Evolutionary conservation across 1,140 invertebrate species (phyloP).

Genomic region (Hycleus phaleratus): DNA sequence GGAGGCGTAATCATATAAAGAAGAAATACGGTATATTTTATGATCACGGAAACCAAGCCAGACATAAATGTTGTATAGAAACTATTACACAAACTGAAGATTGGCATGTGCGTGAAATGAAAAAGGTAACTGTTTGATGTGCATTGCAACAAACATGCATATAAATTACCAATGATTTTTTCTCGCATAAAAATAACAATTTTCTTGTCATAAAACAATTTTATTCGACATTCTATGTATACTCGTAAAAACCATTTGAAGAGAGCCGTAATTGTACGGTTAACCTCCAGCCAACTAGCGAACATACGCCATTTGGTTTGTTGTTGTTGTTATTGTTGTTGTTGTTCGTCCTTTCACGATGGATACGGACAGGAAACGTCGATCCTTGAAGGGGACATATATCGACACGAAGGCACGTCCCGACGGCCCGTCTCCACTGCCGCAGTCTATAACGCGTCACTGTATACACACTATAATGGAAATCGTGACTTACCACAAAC

Average conservation of each 20-base stretch:
- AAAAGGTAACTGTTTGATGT: neutral
- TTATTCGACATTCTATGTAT: constrained; percentile 20
- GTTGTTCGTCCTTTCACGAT: too few species aligned
- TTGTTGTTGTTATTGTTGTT: neutral
- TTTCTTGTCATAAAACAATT: constrained; percentile 26
- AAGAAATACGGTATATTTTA: constrained; percentile 32
- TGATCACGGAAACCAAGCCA: constrained; percentile 24
- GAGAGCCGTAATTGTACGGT: constrained; percentile 10
- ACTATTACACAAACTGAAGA: constrained; percentile 16
- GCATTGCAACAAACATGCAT: constrained; percentile 12
- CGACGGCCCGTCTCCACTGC: constrained; percentile 10
- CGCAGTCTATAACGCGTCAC: constrained; percentile 12
- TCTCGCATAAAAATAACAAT: constrained; percentile 26
- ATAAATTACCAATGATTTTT: constrained; percentile 25
- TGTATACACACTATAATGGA: constrained; percentile 22
- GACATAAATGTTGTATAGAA: constrained; percentile 24
- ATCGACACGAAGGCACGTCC: constrained; percentile 8
- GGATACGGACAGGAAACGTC: too few species aligned
- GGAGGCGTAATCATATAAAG: constrained; percentile 32
- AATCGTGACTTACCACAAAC: constrained; percentile 24
- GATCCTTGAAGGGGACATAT: neutral
- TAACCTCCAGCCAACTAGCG: constrained; percentile 5
- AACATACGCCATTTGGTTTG: constrained; percentile 8
- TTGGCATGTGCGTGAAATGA: constrained; percentile 15
- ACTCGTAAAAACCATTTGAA: constrained; percentile 15